Evolutionary conservation across 2,113 vertebrate species (phyloP), one percentile per base, ranked within the genome.

Genomic region (Entelurus aequoreus): DNA sequence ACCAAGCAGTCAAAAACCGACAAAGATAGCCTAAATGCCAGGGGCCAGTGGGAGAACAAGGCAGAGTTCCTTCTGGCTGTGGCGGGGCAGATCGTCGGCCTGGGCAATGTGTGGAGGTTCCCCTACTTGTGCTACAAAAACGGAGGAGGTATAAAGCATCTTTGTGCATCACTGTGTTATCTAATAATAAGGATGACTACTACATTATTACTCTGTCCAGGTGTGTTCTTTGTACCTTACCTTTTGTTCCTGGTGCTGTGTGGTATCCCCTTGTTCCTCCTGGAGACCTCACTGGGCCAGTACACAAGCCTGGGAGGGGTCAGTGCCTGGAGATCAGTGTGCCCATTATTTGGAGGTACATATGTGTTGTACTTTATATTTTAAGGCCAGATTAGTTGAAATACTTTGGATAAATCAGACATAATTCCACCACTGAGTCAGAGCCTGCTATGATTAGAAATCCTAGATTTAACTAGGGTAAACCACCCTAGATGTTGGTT

Each of bases 101-200:
- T 90, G 58, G 89, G 89, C 11, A 90, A 90, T 50, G 86, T 90
- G 8, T 90, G 89, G 87, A 82, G 87, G 68, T 90, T 90, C 63
- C 89, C 89, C 0, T 89, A 90, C 61, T 86, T 90, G 62, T 90
- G 89, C 82, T 90, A 90, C 87, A 90, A 87, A 77, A 90, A 90
- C 3, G 89, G 88, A 68, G 88, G 89, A 85, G 89, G 89, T 89
- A 74, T 68, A 75, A 10, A 4, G 47, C 36, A 16, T 54, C 5
- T 15, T 54, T 44, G 42, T 44, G 52, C 28, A 6, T 36, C 9
- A 53, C 12, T 21, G 3, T 53, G 14, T 15, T 28, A 5, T 13
- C 28, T 37, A 54, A 37, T 54, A 6, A 15, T 15, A 19, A 19
- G 19, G 19, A 19, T 19, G 19, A 19, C 19, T 19, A 16, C 21